These are phyloP conservation scores for Temnothorax unifasciatus DNA, from an alignment of 2,888 invertebrate species.

Conservation along the genomic window DNA sequence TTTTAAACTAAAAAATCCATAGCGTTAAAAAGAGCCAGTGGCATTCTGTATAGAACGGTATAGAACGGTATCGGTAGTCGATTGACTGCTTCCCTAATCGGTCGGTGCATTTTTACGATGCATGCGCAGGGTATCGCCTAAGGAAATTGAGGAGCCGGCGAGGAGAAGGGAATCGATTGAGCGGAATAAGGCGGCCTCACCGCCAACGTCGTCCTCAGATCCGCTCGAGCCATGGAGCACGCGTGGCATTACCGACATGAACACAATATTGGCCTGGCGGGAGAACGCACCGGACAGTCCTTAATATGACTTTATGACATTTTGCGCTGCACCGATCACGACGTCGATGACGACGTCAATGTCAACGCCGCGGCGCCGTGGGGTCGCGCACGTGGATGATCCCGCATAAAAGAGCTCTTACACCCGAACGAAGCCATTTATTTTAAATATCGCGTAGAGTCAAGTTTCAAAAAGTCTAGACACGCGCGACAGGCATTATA, in stretches of 20 bases:
- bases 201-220: conserved; percentile 86
- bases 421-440: conserved; percentile 13
- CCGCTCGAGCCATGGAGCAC: conserved; percentile 92
- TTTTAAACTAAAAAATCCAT: not conserved
- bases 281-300: conserved; percentile 87
- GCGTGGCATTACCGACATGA: conserved; percentile 90
- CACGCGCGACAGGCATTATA: not conserved
- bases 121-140: conserved; percentile 87
- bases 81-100: conserved; percentile 59
- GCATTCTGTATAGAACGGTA: not conserved
- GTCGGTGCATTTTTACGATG: conserved; percentile 54
- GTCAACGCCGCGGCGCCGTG: conserved; percentile 10
- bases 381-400: conserved; percentile 21
- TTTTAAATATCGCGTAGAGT: conserved; percentile 2
- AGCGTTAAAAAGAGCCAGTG: not conserved
- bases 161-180: conserved; percentile 83
- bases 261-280: conserved; percentile 90
- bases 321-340: conserved; percentile 32
- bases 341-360: conserved; percentile 8
- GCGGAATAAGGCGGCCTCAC: conserved; percentile 72
- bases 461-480: conserved; percentile 21
- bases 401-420: conserved; percentile 12
- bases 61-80: not conserved
- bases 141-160: conserved; percentile 77
- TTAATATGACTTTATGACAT: conserved; percentile 80